Percentiles rank a stretch among this genome's conserved stretches.
phyloP scores from a whole-genome alignment of 2,113 vertebrate genomes.

The Sebastes fasciatus region DNA sequence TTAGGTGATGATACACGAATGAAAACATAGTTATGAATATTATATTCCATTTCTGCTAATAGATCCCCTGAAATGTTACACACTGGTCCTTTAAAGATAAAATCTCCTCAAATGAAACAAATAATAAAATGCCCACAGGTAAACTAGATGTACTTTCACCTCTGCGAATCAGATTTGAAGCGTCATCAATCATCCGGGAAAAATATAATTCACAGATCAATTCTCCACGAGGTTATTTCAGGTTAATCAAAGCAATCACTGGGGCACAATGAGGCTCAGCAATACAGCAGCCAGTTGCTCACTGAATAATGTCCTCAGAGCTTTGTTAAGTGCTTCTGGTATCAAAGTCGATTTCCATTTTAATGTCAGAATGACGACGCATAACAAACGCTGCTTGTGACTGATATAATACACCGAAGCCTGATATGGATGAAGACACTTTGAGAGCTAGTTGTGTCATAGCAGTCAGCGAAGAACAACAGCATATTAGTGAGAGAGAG shows the following conservation, averaged over 20 bases:
- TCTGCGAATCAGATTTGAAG: not conserved
- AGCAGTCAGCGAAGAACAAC: conserved; percentile 1
- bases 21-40: too few species aligned
- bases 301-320: conserved; percentile 44
- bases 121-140: not conserved
- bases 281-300: conserved; percentile 40
- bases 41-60: too few species aligned
- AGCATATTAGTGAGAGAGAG: too few species aligned
- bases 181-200: conserved; percentile 13
- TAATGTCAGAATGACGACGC: conserved; percentile 34
- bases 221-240: conserved; percentile 50
- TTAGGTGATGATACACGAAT: too few species aligned
- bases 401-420: conserved; percentile 16
- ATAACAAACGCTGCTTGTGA: conserved; percentile 19
- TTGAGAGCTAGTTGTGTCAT: conserved; percentile 16
- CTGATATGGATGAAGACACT: not conserved
- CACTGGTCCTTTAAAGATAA: too few species aligned
- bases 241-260: conserved; percentile 54
- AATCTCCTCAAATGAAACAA: too few species aligned
- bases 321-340: conserved; percentile 58
- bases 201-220: conserved; percentile 51
- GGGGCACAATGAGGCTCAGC: conserved; percentile 34
- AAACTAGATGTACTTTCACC: not conserved
- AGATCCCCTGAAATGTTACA: too few species aligned
- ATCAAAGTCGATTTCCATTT: conserved; percentile 45